Evolutionary conservation across 1,140 invertebrate species (phyloP), one percentile per base, ranked within the genome.

Genomic region (Andricus grossulariae): DNA sequence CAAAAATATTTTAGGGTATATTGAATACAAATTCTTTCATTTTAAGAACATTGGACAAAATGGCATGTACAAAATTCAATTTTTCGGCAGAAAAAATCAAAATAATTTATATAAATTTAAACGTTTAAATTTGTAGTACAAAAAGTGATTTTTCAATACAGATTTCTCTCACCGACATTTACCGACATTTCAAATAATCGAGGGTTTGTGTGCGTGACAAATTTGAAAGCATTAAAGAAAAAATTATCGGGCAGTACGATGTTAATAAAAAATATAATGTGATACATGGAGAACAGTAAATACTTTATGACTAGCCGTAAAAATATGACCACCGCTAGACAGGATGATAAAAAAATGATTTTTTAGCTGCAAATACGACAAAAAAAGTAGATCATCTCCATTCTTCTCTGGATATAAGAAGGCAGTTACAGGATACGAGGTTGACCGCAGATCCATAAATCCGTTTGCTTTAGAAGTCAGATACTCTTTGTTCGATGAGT

Each of bases 361-460:
- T 5, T 66, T 39, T 39, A 66, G 60, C 25, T 66, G 12, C 25
- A 66, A 66, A 66, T 39, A 66, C 13, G 45, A 66, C 13, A 15
- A 66, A 66, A 66, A 55, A 55, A 66, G 39, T 10, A 39, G 60
- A 66, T 45, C 39, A 45, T 45, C 39, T 11, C 39, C 39, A 45
- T 45, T 45, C 15, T 66, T n/a, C 54, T 32, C 60, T 32, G 25
- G 60, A 66, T 66, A 66, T 66, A 39, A 66, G 60, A 16, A 66
- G 60, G 10, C 39, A 66, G 60, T 39, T 32, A 66, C 21, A 66
- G 60, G 60, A 66, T 66, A 66, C 60, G 39, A 32, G 16, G 57
- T 66, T 66, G 60, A 66, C 60, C 60, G 39, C 60, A 66, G 60
- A 32, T 66, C 60, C 54, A 25, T 66, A 66, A 66, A 66, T 66